Conservation (phyloP, 2,113 vertebrate species). For the Callospermophilus lateralis region DNA sequence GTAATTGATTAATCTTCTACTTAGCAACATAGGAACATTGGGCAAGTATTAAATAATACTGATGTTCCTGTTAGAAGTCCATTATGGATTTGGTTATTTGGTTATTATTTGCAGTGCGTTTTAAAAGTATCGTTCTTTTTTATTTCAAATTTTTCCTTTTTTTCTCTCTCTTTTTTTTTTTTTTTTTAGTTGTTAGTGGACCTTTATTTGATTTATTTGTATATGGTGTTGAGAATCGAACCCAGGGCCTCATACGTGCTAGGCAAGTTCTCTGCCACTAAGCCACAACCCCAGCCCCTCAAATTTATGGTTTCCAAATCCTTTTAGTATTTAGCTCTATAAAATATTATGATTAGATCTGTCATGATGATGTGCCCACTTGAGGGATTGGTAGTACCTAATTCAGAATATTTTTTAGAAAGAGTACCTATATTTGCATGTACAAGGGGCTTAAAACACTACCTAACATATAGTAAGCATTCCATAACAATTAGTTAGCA, state of each 20-base stretch:
- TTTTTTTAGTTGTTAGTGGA: no score
- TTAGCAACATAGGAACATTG: background rate
- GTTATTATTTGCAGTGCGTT: background rate
- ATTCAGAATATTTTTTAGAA: background rate
- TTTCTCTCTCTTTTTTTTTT: no score
- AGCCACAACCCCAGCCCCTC: no score
- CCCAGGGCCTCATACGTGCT: no score
- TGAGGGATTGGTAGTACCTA: background rate
- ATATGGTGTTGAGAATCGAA: no score
- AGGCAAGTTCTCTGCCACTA: no score
- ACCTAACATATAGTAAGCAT: background rate
- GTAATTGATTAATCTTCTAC: background rate
- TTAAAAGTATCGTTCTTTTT: background rate
- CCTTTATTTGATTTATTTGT: no score
- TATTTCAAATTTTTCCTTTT: background rate
- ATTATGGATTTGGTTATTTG: background rate
- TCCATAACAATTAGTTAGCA: background rate
- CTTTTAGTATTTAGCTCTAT: background rate
- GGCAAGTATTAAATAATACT: background rate
- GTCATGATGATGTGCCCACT: background rate
- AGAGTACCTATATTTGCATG: background rate
- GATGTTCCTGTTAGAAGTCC: background rate
- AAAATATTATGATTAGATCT: background rate
- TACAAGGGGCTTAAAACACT: background rate
- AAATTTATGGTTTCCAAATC: slow-evolving; percentile 19